A percentile compares a stretch with the other conserved stretches of the same genome.
These are phyloP conservation scores for Melieria omissa DNA, from an alignment of 2,888 invertebrate genomes.

Conservation along the genomic window DNA sequence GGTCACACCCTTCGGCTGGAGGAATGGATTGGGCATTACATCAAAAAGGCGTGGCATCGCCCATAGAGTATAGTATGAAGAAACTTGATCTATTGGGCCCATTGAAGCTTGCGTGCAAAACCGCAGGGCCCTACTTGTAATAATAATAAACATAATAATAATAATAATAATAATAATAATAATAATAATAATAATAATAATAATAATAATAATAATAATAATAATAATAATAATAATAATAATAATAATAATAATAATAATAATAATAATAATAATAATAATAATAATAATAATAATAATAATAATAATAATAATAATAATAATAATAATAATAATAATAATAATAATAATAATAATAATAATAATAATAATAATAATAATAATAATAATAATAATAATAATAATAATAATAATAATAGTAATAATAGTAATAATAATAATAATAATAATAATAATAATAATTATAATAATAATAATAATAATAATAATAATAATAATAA, in stretches of 20 bases:
- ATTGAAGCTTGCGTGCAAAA: too few relatives aligned
- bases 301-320: conserved; percentile 4
- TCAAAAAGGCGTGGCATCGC: too few relatives aligned
- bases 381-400: conserved; percentile 4
- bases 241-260: conserved; percentile 4
- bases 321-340: conserved; percentile 4
- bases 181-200: conserved; percentile 4
- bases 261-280: conserved; percentile 4
- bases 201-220: conserved; percentile 4
- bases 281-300: conserved; percentile 4
- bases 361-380: conserved; percentile 4
- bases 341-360: conserved; percentile 4
- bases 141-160: too few relatives aligned
- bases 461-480: conserved; percentile 2
- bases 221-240: conserved; percentile 4
- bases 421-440: conserved; percentile 2
- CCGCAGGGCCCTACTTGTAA: too few relatives aligned
- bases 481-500: conserved; percentile 4
- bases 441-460: conserved; percentile 4
- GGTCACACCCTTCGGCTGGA: too few relatives aligned
- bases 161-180: conserved; percentile 4
- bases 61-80: too few relatives aligned
- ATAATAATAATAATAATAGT: conserved; percentile 2
- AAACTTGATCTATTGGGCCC: too few relatives aligned
- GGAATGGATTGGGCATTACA: too few relatives aligned